A percentile compares a stretch with the other conserved stretches of the same genome.
Conservation (phyloP, 1,140 invertebrate species). For the Drosophila parvula region DNA sequence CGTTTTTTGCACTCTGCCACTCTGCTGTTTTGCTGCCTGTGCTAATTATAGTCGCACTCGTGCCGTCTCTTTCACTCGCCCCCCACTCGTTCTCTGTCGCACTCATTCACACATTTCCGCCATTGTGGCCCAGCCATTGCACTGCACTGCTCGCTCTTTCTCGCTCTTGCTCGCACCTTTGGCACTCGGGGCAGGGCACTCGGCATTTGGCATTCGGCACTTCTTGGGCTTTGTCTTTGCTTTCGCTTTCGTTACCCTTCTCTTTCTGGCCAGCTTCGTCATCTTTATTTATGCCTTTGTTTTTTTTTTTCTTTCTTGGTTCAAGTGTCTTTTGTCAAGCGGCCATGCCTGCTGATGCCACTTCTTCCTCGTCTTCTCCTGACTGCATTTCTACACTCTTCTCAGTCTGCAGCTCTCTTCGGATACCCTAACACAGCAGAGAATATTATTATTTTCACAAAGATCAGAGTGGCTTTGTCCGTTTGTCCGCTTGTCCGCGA, state of each 20-base stretch:
- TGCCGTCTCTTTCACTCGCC: slow-evolving; percentile 26
- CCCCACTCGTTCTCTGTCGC: slow-evolving; percentile 5
- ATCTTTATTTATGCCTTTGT: slow-evolving; percentile 74
- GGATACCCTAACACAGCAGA: slow-evolving; percentile 5
- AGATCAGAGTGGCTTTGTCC: not conserved
- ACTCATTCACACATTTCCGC: slow-evolving; percentile 74
- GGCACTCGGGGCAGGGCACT: slow-evolving; percentile 1
- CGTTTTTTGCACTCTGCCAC: slow-evolving; percentile 59
- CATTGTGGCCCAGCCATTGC: slow-evolving; percentile 58
- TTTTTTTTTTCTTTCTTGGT: slow-evolving; percentile 20
- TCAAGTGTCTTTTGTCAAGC: slow-evolving; percentile 77
- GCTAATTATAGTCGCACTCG: slow-evolving; percentile 64
- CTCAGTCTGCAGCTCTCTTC: not conserved
- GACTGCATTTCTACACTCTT: slow-evolving; percentile 18
- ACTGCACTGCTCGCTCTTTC: slow-evolving; percentile 20
- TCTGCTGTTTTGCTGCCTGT: slow-evolving; percentile 21
- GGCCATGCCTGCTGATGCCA: slow-evolving; percentile 48
- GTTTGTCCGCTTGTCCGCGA: not conserved
- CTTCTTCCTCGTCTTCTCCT: slow-evolving; percentile 23
- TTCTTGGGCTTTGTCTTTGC: slow-evolving; percentile 26
- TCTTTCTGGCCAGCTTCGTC: slow-evolving; percentile 70
- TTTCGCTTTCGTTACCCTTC: slow-evolving; percentile 13
- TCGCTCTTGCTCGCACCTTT: slow-evolving; percentile 14
- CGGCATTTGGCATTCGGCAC: slow-evolving; percentile 24
- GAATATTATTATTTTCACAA: not conserved